Base-by-base conservation (phyloP, 30 jellyfish, hydroid and myxozoan species). In the Aurelia sp. region DNA sequence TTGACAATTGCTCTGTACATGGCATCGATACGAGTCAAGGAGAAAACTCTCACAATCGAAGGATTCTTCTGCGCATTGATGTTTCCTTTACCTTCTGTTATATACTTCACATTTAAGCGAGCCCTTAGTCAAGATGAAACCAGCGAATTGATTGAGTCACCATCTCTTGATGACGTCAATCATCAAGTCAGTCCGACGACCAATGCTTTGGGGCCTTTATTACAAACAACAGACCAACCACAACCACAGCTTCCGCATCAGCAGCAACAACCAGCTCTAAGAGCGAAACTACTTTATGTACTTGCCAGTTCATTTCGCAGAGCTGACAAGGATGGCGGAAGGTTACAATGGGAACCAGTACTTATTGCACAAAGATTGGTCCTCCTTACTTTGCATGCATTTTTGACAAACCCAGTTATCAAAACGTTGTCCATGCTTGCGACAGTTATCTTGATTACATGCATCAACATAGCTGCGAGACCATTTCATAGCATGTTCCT, bases 341-440 rank as follows among this genome's bases (percentile, higher is more conserved):
- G 80, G 10, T 13, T 68, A 20, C 19, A 31, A 5, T 68, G 80
- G 80, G 80, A 68, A 41, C 80, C 80, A 68, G 60, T 33, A 33
- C 44, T 68, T 11, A 68, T 68, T 20, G 13, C 16, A 19, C 80
- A 68, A 64, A 16, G 75, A 13, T 27, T 64, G 2, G 17, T 64
- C 31, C 44, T 64, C 0, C 75, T 64, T 11, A 18, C 41, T 0
- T 18, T 64, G 17, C 75, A 64, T 27, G 44, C 75, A 11, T 64
- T 64, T 3, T 13, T 64, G 44, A 64, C 21, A 11, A 64, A 64
- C 2, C 75, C 75, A 27, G 1, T 64, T 1, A 18, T 18, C 19
- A 53, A 53, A 18, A 1, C 65, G 16, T 53, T 53, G 19, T 53
- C n/a, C 1, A 13, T 53, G 65, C 65, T 53, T 53, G 16, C n/a